A percentile compares a stretch with the other conserved stretches of the same genome.
Evolutionary conservation across 2,113 vertebrate species (phyloP).

Genomic region (Meriones unguiculatus): DNA sequence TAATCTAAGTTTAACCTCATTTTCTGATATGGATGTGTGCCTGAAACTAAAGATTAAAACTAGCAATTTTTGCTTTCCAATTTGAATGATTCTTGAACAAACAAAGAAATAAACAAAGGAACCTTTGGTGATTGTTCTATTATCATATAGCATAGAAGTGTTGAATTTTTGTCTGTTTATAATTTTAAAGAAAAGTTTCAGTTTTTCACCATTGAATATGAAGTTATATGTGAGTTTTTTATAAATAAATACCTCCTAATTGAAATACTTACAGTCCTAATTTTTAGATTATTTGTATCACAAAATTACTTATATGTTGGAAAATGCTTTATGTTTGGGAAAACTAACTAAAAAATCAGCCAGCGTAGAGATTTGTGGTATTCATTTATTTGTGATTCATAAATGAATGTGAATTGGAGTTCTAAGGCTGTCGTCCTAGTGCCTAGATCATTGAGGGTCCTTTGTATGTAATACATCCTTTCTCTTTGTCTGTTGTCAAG

Average conservation of each 20-base stretch:
- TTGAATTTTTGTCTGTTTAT: neutral
- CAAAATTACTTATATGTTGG: neutral
- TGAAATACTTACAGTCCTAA: neutral
- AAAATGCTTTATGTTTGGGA: neutral
- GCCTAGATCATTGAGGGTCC: neutral
- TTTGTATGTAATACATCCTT: neutral
- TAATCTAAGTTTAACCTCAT: neutral
- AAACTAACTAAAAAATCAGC: neutral
- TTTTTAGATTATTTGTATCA: neutral
- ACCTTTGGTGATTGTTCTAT: neutral
- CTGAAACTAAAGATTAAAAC: neutral
- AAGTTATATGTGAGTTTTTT: neutral
- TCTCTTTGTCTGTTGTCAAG: neutral
- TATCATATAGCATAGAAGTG: neutral
- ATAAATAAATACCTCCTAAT: neutral
- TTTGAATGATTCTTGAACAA: neutral
- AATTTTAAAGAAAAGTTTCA: neutral
- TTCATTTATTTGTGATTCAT: neutral
- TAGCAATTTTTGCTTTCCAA: neutral
- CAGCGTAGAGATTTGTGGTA: neutral
- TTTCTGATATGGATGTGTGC: neutral
- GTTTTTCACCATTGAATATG: neutral
- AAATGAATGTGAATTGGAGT: neutral
- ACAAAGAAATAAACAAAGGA: neutral
- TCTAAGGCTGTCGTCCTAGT: neutral